These are phyloP conservation scores for Narcine bancroftii DNA, from an alignment of 2,113 vertebrate species.

Conservation along the genomic window DNA sequence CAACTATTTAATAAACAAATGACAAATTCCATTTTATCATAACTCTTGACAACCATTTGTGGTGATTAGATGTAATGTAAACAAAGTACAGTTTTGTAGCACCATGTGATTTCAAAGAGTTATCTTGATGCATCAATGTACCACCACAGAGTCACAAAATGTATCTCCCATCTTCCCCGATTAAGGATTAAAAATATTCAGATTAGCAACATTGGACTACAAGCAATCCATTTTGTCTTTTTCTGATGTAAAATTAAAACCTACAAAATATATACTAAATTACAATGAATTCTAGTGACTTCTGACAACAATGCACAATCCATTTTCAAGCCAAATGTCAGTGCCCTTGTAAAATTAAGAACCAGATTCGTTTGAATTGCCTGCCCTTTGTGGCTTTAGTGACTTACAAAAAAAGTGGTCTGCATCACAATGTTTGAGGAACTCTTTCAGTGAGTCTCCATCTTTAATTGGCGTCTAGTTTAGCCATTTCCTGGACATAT, in stretches of 20 bases:
- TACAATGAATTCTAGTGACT: conserved; percentile 62
- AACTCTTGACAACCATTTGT: conserved; percentile 64
- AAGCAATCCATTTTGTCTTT: background rate
- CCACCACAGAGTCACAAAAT: conserved; percentile 69
- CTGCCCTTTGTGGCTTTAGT: conserved; percentile 15
- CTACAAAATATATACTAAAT: conserved; percentile 59
- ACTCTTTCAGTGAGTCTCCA: background rate
- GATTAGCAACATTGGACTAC: background rate
- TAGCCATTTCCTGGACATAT: conserved; percentile 98
- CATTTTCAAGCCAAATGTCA: conserved; percentile 62
- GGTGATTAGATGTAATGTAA: conserved; percentile 53
- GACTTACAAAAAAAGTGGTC: conserved; percentile 29
- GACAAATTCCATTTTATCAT: conserved; percentile 74
- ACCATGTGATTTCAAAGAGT: conserved; percentile 41
- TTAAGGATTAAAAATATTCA: conserved; percentile 51
- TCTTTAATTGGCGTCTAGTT: conserved; percentile 82
- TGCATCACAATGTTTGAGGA: background rate
- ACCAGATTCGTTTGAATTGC: conserved; percentile 21
- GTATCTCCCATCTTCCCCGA: conserved; percentile 52
- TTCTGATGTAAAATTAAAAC: conserved; percentile 51
- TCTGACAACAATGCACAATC: conserved; percentile 65
- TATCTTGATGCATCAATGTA: conserved; percentile 59
- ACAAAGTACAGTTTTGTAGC: conserved; percentile 46
- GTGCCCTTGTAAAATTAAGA: conserved; percentile 56
- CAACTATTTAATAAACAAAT: conserved; percentile 37